Conservation (phyloP, 2,888 invertebrate genomes). For the Atherix ibis region DNA sequence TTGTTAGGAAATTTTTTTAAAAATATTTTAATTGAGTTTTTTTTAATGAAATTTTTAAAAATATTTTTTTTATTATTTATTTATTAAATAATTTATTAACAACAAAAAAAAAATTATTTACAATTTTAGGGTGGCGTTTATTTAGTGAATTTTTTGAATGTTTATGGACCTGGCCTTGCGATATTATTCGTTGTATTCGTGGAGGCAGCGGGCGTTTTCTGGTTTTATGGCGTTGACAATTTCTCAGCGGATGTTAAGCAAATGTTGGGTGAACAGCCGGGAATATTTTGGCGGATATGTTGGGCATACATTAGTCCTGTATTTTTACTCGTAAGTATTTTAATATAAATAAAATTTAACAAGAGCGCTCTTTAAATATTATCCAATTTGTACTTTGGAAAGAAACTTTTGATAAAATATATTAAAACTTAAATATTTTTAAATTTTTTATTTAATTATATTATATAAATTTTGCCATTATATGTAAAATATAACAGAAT, state of each 20-base stretch:
- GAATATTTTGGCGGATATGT: constrained; percentile 64
- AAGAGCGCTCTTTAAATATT: too few species aligned
- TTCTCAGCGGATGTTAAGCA: constrained; percentile 66
- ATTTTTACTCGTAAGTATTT: constrained; percentile 51
- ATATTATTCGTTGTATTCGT: constrained; percentile 83
- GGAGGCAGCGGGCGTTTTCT: constrained; percentile 77
- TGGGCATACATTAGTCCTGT: constrained; percentile 80
- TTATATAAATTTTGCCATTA: too few species aligned
- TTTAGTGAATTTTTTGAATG: constrained; percentile 71
- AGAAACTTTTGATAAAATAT: background rate
- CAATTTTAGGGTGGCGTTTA: constrained; percentile 71
- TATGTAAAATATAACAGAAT: too few species aligned
- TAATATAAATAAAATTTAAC: background rate
- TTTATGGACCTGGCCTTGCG: constrained; percentile 74
- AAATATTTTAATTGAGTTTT: too few species aligned
- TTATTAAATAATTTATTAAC: too few species aligned
- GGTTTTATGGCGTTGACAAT: constrained; percentile 73
- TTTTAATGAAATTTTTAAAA: too few species aligned
- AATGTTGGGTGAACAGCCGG: constrained; percentile 69
- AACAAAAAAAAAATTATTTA: too few species aligned
- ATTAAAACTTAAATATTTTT: background rate
- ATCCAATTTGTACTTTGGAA: background rate
- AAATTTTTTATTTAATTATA: background rate
- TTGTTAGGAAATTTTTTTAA: too few species aligned
- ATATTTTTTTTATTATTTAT: too few species aligned